A percentile compares a stretch with the other conserved stretches of the same genome.
Conservation (phyloP, 1,140 invertebrate genomes). For the Aphaenogaster ashmeadi region DNA sequence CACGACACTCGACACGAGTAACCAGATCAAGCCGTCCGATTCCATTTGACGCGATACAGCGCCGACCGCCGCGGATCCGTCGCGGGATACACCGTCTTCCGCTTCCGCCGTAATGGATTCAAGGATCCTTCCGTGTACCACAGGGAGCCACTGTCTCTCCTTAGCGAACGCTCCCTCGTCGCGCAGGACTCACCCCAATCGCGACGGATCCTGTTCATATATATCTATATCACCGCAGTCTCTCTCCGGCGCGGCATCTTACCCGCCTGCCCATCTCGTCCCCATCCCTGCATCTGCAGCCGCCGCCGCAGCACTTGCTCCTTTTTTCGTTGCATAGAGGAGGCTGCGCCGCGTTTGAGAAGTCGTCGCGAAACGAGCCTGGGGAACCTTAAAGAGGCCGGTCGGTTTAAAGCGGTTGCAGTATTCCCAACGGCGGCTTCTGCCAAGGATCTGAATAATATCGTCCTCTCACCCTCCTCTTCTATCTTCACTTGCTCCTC, state of each 20-base stretch:
- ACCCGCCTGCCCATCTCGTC: neutral
- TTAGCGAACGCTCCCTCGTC: slow-evolving; percentile 18
- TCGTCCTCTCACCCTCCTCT: neutral
- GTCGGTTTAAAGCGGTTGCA: slow-evolving; percentile 66
- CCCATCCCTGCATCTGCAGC: neutral
- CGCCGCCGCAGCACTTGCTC: slow-evolving; percentile 10
- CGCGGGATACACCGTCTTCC: slow-evolving; percentile 54
- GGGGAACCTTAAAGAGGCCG: slow-evolving; percentile 67
- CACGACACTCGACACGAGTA: slow-evolving; percentile 41
- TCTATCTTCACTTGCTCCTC: neutral
- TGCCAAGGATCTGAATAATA: slow-evolving; percentile 76
- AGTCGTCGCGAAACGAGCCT: slow-evolving; percentile 60
- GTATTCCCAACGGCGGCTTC: slow-evolving; percentile 71
- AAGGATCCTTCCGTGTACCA: slow-evolving; percentile 45
- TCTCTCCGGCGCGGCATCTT: neutral
- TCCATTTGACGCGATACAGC: slow-evolving; percentile 63
- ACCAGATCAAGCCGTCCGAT: slow-evolving; percentile 63
- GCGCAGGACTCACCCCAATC: slow-evolving; percentile 43
- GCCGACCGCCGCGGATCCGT: slow-evolving; percentile 47
- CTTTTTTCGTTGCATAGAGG: slow-evolving; percentile 48
- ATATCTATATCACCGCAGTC: slow-evolving; percentile 36
- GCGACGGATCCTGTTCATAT: slow-evolving; percentile 44
- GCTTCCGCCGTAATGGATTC: slow-evolving; percentile 56
- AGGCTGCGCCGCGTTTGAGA: slow-evolving; percentile 48
- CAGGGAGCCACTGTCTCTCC: slow-evolving; percentile 27